Evolutionary conservation across 2,888 invertebrate species (phyloP).

Genomic region (Ceriagrion tenellum): DNA sequence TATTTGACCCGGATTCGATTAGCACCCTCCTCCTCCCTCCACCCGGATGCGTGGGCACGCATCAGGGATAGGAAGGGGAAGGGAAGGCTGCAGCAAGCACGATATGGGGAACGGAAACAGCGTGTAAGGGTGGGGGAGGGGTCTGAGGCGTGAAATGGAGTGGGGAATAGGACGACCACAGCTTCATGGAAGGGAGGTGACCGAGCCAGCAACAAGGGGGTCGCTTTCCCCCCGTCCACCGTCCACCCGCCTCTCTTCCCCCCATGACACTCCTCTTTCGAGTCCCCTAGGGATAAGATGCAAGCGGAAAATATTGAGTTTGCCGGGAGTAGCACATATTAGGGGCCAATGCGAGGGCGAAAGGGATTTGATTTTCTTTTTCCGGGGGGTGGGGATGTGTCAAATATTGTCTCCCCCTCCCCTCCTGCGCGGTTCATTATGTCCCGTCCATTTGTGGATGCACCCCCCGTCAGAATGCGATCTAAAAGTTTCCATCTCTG

Average conservation of each 20-base stretch:
- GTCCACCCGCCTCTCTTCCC: background rate
- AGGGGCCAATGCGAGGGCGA: background rate
- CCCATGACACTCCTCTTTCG: background rate
- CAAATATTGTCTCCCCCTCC: background rate
- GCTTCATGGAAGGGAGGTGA: background rate
- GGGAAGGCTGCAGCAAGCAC: background rate
- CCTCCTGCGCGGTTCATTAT: background rate
- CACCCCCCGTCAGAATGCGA: background rate
- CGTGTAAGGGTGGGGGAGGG: background rate
- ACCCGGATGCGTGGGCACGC: background rate
- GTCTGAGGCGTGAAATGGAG: background rate
- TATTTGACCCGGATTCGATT: constrained; percentile 24
- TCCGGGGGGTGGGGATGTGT: background rate
- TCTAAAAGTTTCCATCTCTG: background rate
- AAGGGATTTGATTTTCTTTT: constrained; percentile 33
- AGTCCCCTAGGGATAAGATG: constrained; percentile 11
- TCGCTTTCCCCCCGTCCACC: background rate
- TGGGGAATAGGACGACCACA: background rate
- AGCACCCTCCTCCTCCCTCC: background rate
- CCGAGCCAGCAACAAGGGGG: background rate
- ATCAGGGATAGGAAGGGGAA: background rate
- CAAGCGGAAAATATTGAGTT: constrained; percentile 39
- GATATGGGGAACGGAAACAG: constrained; percentile 4
- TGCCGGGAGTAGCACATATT: constrained; percentile 28
- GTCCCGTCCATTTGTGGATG: background rate